A percentile compares a stretch with the other conserved stretches of the same genome.
phyloP scores from a whole-genome alignment of 2,888 invertebrate species.

The Hypercompe scribonia region DNA sequence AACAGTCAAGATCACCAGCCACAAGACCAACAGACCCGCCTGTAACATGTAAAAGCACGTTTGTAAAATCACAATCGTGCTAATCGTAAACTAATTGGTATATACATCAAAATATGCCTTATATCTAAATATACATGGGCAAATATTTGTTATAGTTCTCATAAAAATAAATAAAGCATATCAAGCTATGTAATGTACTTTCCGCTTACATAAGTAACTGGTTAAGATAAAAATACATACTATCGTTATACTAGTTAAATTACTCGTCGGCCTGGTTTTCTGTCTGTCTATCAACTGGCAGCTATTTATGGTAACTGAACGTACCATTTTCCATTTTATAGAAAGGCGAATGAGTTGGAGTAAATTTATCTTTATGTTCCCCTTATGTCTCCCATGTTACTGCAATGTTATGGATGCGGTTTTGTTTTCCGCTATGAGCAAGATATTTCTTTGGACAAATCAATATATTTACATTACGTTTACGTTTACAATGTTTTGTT shows the following conservation, averaged over 20 bases:
- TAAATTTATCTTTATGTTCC: too few relatives aligned
- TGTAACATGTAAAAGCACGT: neutral
- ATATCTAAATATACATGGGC: neutral
- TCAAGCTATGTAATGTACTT: neutral
- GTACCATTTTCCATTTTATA: neutral
- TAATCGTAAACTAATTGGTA: neutral
- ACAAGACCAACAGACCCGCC: too few relatives aligned
- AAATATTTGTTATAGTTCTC: neutral
- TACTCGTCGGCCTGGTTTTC: neutral
- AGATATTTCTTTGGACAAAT: too few relatives aligned
- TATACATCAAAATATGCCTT: neutral
- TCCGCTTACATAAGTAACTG: neutral
- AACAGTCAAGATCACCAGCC: too few relatives aligned
- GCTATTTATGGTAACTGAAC: neutral
- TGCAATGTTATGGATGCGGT: too few relatives aligned
- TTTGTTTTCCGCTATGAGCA: too few relatives aligned
- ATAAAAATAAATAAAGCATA: neutral
- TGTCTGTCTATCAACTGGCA: neutral
- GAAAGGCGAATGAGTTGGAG: neutral
- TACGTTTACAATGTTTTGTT: too few relatives aligned
- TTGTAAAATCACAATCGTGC: neutral
- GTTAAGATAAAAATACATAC: neutral
- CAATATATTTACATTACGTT: too few relatives aligned
- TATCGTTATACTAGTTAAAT: neutral
- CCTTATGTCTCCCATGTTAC: too few relatives aligned